Base-by-base conservation (phyloP, 2,888 invertebrate species). In the Exephanes ischioxanthus region DNA sequence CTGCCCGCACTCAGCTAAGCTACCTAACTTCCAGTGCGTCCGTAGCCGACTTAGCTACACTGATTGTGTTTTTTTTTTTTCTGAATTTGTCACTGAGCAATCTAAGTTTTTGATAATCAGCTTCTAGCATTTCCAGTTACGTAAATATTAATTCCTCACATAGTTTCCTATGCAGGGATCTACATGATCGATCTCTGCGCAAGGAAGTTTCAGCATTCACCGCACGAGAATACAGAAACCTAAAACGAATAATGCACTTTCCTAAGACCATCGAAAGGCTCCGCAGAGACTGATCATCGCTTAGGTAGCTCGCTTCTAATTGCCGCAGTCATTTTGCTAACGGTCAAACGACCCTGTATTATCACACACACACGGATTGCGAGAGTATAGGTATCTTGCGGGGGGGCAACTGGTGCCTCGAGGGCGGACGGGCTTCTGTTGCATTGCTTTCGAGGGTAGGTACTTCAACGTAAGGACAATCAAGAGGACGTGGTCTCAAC, bases 241-340 rank as follows among this genome's bases (percentile, higher is more conserved):
- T 70, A 22, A 58, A 63, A 30, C 33, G n/a, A 76, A 22, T 67
- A 45, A 66, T 84, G 55, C 71, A 70, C 55, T 80, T 55, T 37
- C 70, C 75, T 75, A 19, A 6, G 63, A 45, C 66, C 41, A 67
- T 67, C 63, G 51, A 55, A 63, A 86, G 82, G 83, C 83, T 78
- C 88, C 87, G 80, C 70, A 61, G 87, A 89, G 88, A 80, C 63
- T 70, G 80, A 77, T 79, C 73, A 80, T 58, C 75, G 66, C 66
- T 83, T 84, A 67, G 70, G 80, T 73, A 55, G 76, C 66, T 78
- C 77, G 86, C 87, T 85, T 85, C 87, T 91, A 90, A 91, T 91
- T 88, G 89, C 80, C 61, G 79, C 41, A 85, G 85, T 91, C 89
- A 89, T 91, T 89, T 83, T 85, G 83, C 83, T 89, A 88, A 87